Conservation (phyloP, 2,113 vertebrate genomes). For the Montifringilla adamsi region DNA sequence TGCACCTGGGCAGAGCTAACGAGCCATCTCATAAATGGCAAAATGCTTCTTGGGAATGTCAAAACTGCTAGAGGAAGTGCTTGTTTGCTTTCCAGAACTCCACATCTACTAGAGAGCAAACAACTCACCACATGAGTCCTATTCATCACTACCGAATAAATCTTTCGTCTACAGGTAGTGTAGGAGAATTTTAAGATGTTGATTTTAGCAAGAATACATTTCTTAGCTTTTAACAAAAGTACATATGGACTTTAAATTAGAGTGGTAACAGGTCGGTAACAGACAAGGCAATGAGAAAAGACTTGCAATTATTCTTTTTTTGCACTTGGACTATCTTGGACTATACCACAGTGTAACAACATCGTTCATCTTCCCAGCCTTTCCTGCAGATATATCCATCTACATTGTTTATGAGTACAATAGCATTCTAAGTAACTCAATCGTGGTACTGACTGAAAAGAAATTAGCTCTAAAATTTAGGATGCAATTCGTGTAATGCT, state of each 20-base stretch:
- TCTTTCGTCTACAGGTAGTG: not conserved
- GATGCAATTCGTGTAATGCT: not conserved
- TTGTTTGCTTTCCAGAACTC: not conserved
- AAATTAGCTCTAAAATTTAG: not conserved
- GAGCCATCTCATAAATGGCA: not conserved
- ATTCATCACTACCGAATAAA: not conserved
- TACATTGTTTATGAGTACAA: not conserved
- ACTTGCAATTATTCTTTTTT: not conserved
- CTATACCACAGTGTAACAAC: not conserved
- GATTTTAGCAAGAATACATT: not conserved
- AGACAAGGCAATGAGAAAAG: not conserved
- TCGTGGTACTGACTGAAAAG: not conserved
- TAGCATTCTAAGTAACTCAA: not conserved
- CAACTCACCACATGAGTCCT: not conserved
- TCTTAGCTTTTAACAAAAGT: not conserved
- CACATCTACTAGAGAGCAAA: not conserved
- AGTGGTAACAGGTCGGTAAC: not conserved
- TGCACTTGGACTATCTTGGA: not conserved
- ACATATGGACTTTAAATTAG: not conserved
- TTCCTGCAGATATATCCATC: not conserved
- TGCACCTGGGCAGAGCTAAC: not conserved
- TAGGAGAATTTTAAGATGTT: not conserved
- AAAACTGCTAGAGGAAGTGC: not conserved
- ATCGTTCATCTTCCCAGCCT: not conserved
- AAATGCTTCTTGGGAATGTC: not conserved